Evolutionary conservation across 1,140 invertebrate species (phyloP), one percentile per base, ranked within the genome.

Genomic region (Drosophila quadrilineata): DNA sequence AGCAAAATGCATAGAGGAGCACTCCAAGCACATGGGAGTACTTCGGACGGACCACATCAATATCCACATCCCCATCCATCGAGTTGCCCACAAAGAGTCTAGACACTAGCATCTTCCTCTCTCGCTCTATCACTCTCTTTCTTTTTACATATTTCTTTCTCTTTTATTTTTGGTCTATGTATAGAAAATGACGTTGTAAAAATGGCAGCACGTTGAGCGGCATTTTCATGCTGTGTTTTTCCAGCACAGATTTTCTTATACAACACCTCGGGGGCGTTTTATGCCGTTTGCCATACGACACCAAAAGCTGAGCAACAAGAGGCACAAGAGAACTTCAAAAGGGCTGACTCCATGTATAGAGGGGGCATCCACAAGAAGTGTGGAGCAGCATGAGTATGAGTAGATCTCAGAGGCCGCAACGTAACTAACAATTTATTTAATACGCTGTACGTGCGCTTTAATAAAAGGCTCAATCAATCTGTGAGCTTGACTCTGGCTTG

Each of bases 341-440:
- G 76, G 76, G 76, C 71, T 66, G 59, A 8, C 49, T 6, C 12
- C 43, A 40, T 19, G 5, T n/a, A n/a, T n/a, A n/a, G n/a, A n/a
- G n/a, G n/a, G n/a, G n/a, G n/a, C n/a, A n/a, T n/a, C n/a, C n/a
- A n/a, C n/a, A 29, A 46, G 29, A 12, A 41, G 41, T 17, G 21
- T 38, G 54, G 6, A 38, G 22, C 19, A 31, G 31, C 48, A 16
- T 28, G 45, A 22, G 14, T 45, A 69, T 65, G 65, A 50, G n/a
- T n/a, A n/a, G 64, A 52, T 50, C 52, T 50, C 36, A n/a, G 8
- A 19, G 33, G 57, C 68, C 49, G 64, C 56, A 77, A 84, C 84
- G 85, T 88, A 87, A 85, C 84, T 87, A 88, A 88, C 79, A 87
- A 87, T 87, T 87, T 87, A 87, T 87, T 88, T 87, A 87, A 87